phyloP scores from a whole-genome alignment of 2,113 vertebrate species.

The Pseudorasbora parva region DNA sequence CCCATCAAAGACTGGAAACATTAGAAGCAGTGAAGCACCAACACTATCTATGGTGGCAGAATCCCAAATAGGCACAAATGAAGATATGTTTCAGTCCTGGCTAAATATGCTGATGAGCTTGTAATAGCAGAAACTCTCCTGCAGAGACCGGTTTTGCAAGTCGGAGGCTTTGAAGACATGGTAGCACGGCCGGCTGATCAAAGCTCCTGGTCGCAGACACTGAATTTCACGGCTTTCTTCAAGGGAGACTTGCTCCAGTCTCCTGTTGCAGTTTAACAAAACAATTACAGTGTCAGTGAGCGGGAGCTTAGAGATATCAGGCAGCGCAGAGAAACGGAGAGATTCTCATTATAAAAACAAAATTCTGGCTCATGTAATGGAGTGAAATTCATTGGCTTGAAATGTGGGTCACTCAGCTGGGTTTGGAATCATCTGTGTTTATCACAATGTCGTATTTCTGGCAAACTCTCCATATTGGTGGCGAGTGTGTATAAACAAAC shows the following conservation, averaged over 20 bases:
- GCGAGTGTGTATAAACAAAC: constrained; percentile 43
- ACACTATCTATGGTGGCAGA: background rate
- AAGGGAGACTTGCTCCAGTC: constrained; percentile 13
- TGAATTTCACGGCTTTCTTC: constrained; percentile 33
- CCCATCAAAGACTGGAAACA: constrained; percentile 11
- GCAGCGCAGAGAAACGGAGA: background rate
- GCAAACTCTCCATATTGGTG: background rate
- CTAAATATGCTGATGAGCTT: constrained; percentile 36
- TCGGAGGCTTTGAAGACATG: constrained; percentile 5
- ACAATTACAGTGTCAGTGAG: constrained; percentile 37
- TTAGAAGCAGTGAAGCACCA: constrained; percentile 9
- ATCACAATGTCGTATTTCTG: constrained; percentile 43
- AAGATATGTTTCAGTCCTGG: constrained; percentile 23
- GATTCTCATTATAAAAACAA: constrained; percentile 35
- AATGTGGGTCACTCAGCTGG: constrained; percentile 48
- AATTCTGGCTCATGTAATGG: constrained; percentile 48
- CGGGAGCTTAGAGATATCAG: constrained; percentile 31
- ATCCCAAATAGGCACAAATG: constrained; percentile 39
- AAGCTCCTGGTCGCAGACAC: constrained; percentile 3
- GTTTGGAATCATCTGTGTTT: constrained; percentile 35
- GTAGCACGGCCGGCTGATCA: constrained; percentile 13
- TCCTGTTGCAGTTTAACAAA: constrained; percentile 37
- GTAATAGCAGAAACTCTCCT: constrained; percentile 33
- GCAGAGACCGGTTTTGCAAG: background rate
- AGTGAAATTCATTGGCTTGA: constrained; percentile 34